phyloP scores from a whole-genome alignment of 2,113 vertebrate species.

The Muntiacus reevesi region DNA sequence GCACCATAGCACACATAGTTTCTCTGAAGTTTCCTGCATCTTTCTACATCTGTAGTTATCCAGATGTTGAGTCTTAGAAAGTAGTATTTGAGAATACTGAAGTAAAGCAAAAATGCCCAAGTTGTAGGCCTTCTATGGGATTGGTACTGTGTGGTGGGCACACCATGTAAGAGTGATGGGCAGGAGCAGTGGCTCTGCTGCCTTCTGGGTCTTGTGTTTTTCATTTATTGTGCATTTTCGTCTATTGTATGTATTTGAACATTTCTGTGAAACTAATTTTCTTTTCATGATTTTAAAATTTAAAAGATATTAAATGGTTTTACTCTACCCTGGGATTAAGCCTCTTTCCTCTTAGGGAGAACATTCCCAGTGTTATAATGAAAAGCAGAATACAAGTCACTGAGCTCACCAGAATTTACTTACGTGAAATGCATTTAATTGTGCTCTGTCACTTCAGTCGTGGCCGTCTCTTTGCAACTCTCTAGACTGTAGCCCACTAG shows the following conservation, averaged over 20 bases:
- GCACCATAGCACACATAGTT: neutral
- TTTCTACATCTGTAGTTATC: neutral
- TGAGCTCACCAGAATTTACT: neutral
- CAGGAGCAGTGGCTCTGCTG: neutral
- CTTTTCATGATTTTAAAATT: neutral
- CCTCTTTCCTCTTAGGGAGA: neutral
- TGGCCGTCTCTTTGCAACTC: neutral
- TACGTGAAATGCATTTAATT: neutral
- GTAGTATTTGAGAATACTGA: neutral
- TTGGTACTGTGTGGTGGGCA: neutral
- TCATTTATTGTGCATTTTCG: neutral
- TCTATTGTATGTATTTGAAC: neutral
- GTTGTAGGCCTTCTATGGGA: neutral
- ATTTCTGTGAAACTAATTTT: neutral
- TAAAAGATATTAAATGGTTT: neutral
- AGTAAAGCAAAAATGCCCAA: neutral
- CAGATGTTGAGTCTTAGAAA: neutral
- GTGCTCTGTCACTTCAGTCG: neutral
- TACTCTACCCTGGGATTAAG: neutral
- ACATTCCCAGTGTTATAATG: neutral
- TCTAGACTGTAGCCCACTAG: neutral
- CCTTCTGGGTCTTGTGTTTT: neutral
- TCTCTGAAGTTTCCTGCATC: neutral
- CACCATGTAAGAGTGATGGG: neutral
- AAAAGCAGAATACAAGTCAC: neutral